Base-by-base conservation (phyloP, 2,888 invertebrate genomes). In the Cosmia trapezina region DNA sequence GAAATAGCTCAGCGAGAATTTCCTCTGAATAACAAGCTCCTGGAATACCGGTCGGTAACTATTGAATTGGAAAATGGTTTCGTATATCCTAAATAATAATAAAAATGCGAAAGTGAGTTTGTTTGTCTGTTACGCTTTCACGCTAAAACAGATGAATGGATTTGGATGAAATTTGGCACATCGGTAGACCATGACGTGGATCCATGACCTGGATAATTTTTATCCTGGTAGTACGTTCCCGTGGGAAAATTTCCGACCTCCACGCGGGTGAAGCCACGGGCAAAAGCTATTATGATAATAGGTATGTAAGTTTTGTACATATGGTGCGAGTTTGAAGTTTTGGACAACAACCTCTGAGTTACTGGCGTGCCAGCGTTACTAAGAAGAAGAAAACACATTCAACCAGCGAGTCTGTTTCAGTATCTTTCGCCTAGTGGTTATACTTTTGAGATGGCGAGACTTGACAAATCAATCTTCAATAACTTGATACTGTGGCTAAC, bases 1-100 rank as follows among this genome's bases (percentile, higher is more conserved):
- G 75, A 73, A 80, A 73, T 73, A 51, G 49, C 74, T 73, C 22
- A 37, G 17, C 1, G 19, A 47, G 53, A 54, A 33, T 28, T 43
- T 60, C 41, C 33, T 33, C 37, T 49, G 54, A n/a, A 41, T 47
- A 53, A 71, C 60, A 53, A 54, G 49, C 19, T 28, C 9, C 22
- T 12, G 12, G 54, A n/a, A 22, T 2, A 60, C 12, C 12, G 14
- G 33, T 28, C 12, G 14, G 33, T 28, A 41, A 17, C 37, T n/a
- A 49, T 60, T 43, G 41, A 45, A 49, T 61, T 19, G 28, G n/a
- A 61, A 61, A 37, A 5, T 72, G 33, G n/a, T 33, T 71, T 60
- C 8, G 41, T 49, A 17, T 51, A 54, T 37, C 37, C 37, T 37
- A 37, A 37, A 2, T 37, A 37, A 37, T 37, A 33, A 37, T 37